These are phyloP conservation scores for Synergus japonicus DNA, from an alignment of 2,888 invertebrate genomes.

Conservation along the genomic window DNA sequence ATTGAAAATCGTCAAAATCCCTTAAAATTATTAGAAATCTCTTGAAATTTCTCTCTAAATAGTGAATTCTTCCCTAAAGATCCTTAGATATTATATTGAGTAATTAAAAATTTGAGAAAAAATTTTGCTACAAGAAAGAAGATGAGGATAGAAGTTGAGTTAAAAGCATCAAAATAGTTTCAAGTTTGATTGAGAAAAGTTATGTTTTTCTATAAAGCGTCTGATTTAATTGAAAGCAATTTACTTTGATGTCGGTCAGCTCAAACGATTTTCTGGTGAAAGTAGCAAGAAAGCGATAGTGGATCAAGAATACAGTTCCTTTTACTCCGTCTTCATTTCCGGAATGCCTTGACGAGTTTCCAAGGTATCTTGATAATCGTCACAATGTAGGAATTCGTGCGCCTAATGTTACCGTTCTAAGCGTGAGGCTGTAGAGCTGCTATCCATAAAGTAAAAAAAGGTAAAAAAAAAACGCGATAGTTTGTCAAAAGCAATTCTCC, in stretches of 20 bases:
- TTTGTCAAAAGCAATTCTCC: constrained; percentile 29
- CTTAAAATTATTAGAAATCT: too few relatives aligned
- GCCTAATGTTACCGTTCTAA: constrained; percentile 13
- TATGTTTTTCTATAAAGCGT: not conserved
- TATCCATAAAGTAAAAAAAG: constrained; percentile 11
- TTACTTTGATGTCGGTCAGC: constrained; percentile 25
- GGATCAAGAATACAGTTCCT: constrained; percentile 20
- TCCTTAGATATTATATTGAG: too few relatives aligned
- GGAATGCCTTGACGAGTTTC: constrained; percentile 35
- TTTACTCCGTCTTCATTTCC: constrained; percentile 31
- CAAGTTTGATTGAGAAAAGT: not conserved
- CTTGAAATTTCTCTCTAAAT: too few relatives aligned
- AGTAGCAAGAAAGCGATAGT: constrained; percentile 28
- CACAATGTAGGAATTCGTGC: constrained; percentile 23
- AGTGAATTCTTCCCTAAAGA: too few relatives aligned
- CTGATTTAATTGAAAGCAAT: constrained; percentile 19
- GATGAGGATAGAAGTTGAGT: not conserved
- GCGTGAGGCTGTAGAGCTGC: not conserved
- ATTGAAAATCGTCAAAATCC: too few relatives aligned
- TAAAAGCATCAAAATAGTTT: not conserved
- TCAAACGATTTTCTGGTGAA: constrained; percentile 34
- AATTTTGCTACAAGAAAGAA: not conserved
- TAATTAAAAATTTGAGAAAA: not conserved
- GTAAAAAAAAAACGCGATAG: constrained; percentile 8
- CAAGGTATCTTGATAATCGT: constrained; percentile 24